Evolutionary conservation across 2,113 vertebrate species (phyloP), one percentile per base, ranked within the genome.

Genomic region (Sebastes schlegelii): DNA sequence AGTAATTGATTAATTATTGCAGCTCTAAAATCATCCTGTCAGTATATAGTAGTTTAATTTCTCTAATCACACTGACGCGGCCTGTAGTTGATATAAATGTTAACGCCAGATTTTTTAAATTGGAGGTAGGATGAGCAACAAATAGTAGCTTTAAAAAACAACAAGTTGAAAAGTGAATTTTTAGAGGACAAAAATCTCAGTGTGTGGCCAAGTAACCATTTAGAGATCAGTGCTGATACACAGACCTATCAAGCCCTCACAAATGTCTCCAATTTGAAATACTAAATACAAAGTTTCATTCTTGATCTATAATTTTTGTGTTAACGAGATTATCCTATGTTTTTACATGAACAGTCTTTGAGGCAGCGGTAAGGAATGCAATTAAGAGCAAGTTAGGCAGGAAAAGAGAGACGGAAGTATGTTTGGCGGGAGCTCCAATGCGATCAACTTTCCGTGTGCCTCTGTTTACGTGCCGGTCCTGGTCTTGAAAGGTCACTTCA

Each of bases 401-500:
- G 10, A 58, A 61, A 34, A 43, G 34, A 26, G 16, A 67, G 21
- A 51, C 10, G 8, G 26, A 84, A 68, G 51, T 4, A 7, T 8
- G 48, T 71, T 46, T 45, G 71, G 6, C 2, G 1, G 7, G 71
- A 88, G 60, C 26, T 61, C 54, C 21, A 45, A 46, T 10, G 14
- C 13, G 43, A 68, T 85, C 61, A 43, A 13, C 73, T 86, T 81
- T 81, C 74, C 46, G 14, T 4, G 51, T 51, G 45, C 61, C 42
- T 49, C 54, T 82, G 81, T 89, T 89, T 67, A 84, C 76, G 57
- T 58, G n/a, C 14, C 16, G 55, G 26, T 21, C n/a, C 61, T 43
- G 79, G 16, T 70, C 60, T 71, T 88, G 81, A 92, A 91, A 86
- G 79, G 82, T 86, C 68, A 23, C 83, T 88, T 91, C 77, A 85